Conservation (phyloP, 1,140 invertebrate species). For the Ceratoteleas bidentatus region DNA sequence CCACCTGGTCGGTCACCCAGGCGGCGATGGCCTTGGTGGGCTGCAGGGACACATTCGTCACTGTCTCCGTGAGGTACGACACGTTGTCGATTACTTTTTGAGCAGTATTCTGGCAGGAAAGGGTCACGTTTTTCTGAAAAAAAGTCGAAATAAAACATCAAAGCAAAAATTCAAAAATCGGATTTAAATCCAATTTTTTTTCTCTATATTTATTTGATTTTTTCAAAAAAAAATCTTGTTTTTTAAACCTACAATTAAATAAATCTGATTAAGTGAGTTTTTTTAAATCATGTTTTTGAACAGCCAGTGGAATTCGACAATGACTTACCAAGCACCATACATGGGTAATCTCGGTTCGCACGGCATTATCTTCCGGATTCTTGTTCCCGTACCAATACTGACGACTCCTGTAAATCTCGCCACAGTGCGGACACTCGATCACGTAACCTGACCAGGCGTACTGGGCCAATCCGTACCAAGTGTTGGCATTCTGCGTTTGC, state of each 20-base stretch:
- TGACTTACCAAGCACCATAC: constrained; percentile 89
- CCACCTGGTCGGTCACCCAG: constrained; percentile 89
- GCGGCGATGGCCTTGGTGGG: constrained; percentile 86
- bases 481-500: constrained; percentile 85
- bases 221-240: too few species aligned
- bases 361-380: constrained; percentile 86
- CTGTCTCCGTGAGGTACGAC: constrained; percentile 86
- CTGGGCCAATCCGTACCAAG: constrained; percentile 88
- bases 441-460: constrained; percentile 92
- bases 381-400: constrained; percentile 94
- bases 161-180: too few species aligned
- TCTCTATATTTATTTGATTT: too few species aligned
- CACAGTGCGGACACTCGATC: constrained; percentile 90
- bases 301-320: too few species aligned
- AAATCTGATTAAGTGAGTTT: too few species aligned
- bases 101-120: constrained; percentile 85
- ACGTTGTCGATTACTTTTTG: constrained; percentile 89
- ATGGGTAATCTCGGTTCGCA: constrained; percentile 87
- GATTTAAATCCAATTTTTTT: too few species aligned
- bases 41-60: constrained; percentile 86
- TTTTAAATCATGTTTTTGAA: too few species aligned
- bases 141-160: too few species aligned
- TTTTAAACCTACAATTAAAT: too few species aligned
- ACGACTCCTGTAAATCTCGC: constrained; percentile 90
- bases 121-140: constrained; percentile 67